Evolutionary conservation across 2,888 invertebrate genomes (phyloP).

Genomic region (Uropetala carovei): DNA sequence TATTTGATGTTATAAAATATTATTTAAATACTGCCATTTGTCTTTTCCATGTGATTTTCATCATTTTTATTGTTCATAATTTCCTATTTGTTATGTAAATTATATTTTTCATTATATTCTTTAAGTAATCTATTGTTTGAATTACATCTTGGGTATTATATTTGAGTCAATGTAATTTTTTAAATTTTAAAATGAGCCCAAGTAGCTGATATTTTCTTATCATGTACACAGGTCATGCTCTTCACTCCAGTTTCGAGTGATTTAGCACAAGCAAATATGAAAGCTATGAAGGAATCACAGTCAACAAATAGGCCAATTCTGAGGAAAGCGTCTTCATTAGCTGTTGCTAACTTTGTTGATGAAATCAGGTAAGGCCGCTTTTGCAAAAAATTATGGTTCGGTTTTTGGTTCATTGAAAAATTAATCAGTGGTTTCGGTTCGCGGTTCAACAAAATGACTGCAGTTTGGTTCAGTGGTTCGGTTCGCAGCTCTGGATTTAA

Average conservation of each 20-base stretch:
- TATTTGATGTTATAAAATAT: not conserved
- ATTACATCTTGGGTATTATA: too few species aligned
- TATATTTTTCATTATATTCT: not conserved
- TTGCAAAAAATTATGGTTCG: not conserved
- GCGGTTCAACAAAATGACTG: too few species aligned
- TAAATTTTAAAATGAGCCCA: not conserved
- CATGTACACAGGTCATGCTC: constrained; percentile 81
- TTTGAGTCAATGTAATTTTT: too few species aligned
- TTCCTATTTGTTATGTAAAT: not conserved
- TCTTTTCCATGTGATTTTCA: too few species aligned
- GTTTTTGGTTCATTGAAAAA: too few species aligned
- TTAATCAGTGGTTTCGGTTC: too few species aligned
- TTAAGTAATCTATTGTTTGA: not conserved
- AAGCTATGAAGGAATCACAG: constrained; percentile 92
- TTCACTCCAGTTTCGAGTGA: constrained; percentile 97
- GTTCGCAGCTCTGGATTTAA: too few species aligned
- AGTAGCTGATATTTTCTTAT: constrained; percentile 67
- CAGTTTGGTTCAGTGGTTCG: too few species aligned
- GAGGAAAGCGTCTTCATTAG: constrained; percentile 93
- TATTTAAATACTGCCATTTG: not conserved
- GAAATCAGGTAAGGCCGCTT: constrained; percentile 82
- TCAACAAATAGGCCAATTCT: constrained; percentile 90
- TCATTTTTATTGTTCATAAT: not conserved
- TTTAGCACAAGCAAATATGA: constrained; percentile 94
- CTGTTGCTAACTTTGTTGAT: constrained; percentile 92